phyloP scores from a whole-genome alignment of 1,140 invertebrate genomes.

The Cyphomyrmex costatus region DNA sequence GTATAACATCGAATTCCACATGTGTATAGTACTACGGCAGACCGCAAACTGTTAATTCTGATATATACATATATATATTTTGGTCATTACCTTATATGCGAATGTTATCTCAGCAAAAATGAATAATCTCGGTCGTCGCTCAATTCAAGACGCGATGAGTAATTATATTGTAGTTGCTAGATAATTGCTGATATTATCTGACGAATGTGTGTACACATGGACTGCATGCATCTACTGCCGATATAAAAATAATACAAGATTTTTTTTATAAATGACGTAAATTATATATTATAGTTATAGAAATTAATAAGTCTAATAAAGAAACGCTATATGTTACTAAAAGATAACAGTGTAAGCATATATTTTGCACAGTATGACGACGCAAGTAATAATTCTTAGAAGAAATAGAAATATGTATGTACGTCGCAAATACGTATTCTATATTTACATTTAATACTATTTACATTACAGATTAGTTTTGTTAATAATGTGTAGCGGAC shows the following conservation, averaged over 20 bases:
- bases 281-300: slow-evolving; percentile 18
- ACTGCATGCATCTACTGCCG: slow-evolving; percentile 39
- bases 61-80: not conserved
- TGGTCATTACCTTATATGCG: not conserved
- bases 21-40: too few species aligned
- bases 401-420: not conserved
- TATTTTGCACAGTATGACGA: slow-evolving; percentile 28
- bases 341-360: slow-evolving; percentile 6
- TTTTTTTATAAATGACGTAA: slow-evolving; percentile 24
- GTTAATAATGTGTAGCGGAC: slow-evolving; percentile 7
- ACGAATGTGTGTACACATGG: slow-evolving; percentile 27
- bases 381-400: slow-evolving; percentile 23
- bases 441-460: not conserved
- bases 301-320: slow-evolving; percentile 32
- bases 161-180: not conserved
- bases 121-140: slow-evolving; percentile 15
- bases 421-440: not conserved
- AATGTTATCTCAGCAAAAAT: not conserved
- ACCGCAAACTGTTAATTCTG: not conserved
- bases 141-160: slow-evolving; percentile 34
- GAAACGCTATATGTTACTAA: slow-evolving; percentile 25
- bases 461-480: not conserved
- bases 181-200: slow-evolving; percentile 13
- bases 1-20: too few species aligned
- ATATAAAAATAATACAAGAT: slow-evolving; percentile 31